Evolutionary conservation across 2,797 vertebrate genomes (phyloP), one percentile per base, ranked within the genome.

Genomic region (Micropoecilia bifurca): DNA sequence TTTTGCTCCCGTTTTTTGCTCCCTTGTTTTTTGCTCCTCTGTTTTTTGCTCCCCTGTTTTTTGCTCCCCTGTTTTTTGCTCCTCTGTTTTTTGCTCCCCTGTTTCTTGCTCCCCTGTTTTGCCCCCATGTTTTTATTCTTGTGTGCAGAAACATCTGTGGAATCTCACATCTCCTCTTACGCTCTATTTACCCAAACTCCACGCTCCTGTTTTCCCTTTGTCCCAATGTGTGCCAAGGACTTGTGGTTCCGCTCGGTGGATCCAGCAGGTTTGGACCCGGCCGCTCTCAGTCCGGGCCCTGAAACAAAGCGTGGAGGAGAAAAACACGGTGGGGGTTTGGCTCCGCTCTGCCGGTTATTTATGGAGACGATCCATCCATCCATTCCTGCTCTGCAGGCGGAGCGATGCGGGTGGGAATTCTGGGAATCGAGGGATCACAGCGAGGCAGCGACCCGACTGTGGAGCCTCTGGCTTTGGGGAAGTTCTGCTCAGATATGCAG

Each of bases 331-430:
- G 59, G 61, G 93, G 92, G 92, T 93, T 91, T 91, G 91, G 92
- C 88, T 88, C 76, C 50, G 87, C 90, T 91, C 88, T 73, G 87
- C 77, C 77, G 90, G 92, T 95, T 93, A 93, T 95, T 95, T 93
- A 95, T 94, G 94, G 94, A 94, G 90, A 90, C 87, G 83, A 93
- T 93, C 93, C 92, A 92, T 92, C 91, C 91, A 87, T 94, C 89
- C 61, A 66, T 66, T 66, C 87, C 91, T 90, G 91, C 91, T 90
- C 87, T 66, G 61, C 61, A 39, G 59, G 61, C 61, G 16, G 61
- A 8, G 61, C 33, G 7, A 63, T 90, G 91, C 87, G 89, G 91
- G 93, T 83, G 92, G 88, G 88, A 92, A 90, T 94, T 94, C 91
- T 90, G 92, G 91, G 91, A 94, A 93, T 76, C 79, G 78, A 81